Evolutionary conservation across 2,113 vertebrate genomes (phyloP), one percentile per base, ranked within the genome.

Genomic region (Helogale parvula): DNA sequence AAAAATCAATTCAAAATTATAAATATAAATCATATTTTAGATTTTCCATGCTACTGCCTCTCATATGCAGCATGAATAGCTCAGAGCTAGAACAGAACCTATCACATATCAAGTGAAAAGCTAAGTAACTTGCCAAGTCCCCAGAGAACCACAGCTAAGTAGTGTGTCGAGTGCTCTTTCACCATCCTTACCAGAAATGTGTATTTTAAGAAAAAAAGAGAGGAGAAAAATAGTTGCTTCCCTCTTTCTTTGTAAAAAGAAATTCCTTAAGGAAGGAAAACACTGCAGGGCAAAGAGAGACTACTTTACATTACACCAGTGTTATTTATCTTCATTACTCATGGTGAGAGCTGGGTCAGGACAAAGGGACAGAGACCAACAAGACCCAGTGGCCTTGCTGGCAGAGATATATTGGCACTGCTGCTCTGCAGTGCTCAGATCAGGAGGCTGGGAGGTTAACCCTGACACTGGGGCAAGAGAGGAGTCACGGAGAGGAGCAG

Each of bases 1-100:
- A 95, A 96, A 77, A 93, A 86, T 52, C 71, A 94, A 45, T 90
- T 96, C 68, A 94, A 96, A 81, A 52, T 88, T 89, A 88, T 88
- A 94, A 74, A 91, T 93, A 96, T 88, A 95, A 94, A 95, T 85
- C 83, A 63, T 21, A 33, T 86, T 84, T 95, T 82, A 2, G 66
- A 50, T 79, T 93, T 94, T 84, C 52, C 23, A 81, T 47, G 54
- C 52, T 89, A 68, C 95, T 57, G 41, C n/a, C 88, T 84, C 52
- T 45, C 65, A n/a, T 41, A 69, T 84, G 17, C 60, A 72, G 7
- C 81, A 5, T 72, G n/a, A 95, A 84, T 91, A 96, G 45, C 76
- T 95, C 38, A 89, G 45, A 96, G 63, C 38, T 85, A 57, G 33
- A 77, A 77, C 0, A 96, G 71, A 77, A 89, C 2, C 52, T 87